Evolutionary conservation across 2,888 invertebrate genomes (phyloP).

Genomic region (Tenthredo distinguenda): DNA sequence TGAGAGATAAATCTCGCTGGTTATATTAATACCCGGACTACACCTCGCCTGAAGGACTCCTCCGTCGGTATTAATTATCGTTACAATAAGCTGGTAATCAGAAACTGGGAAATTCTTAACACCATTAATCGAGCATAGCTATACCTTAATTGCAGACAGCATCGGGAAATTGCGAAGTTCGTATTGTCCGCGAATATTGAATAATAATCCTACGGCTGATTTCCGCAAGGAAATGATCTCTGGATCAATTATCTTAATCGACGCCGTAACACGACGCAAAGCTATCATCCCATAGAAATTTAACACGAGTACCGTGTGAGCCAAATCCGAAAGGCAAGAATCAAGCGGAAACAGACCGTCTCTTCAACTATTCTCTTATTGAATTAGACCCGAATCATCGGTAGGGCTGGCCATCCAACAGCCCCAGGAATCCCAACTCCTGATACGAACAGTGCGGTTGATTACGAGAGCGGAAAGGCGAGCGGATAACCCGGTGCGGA

Average conservation of each 20-base stretch:
- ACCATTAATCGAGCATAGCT: background rate
- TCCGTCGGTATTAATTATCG: background rate
- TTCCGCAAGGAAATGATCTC: slow-evolving; percentile 30
- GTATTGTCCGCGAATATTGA: background rate
- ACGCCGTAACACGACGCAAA: background rate
- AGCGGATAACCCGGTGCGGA: background rate
- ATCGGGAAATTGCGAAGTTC: slow-evolving; percentile 1
- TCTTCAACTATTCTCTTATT: slow-evolving; percentile 4
- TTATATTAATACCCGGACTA: background rate
- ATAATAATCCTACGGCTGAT: background rate
- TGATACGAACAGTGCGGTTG: slow-evolving; percentile 33
- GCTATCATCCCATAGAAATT: background rate
- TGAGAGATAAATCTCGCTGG: background rate
- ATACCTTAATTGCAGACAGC: background rate
- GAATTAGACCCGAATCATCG: slow-evolving; percentile 12
- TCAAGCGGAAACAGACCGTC: background rate
- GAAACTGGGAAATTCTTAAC: background rate
- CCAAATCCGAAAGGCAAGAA: background rate
- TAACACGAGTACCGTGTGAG: background rate
- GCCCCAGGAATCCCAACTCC: background rate
- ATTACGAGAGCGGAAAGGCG: slow-evolving; percentile 22
- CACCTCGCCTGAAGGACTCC: background rate
- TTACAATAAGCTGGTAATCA: background rate
- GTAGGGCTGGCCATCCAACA: background rate
- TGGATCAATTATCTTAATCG: background rate